Evolutionary conservation across 1,140 invertebrate genomes (phyloP), one percentile per base, ranked within the genome.

Genomic region (Trichonephila inaurata): DNA sequence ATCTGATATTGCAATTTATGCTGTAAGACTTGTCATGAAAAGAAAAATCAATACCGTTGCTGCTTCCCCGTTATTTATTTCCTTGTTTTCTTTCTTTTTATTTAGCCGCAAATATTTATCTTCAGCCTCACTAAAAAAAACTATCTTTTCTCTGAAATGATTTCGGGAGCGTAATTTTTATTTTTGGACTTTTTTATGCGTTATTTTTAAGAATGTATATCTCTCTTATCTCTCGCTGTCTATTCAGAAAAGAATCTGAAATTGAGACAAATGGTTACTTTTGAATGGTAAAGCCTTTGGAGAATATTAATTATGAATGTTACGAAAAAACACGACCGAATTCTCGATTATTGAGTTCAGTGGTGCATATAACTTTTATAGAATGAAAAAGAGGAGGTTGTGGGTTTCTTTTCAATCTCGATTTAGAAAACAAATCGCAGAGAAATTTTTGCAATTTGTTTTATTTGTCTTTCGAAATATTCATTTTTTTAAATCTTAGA

Each of bases 221-320:
- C 28, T 77, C 69, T 33, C 28, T 77, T 77, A 77, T 77, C 69
- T 77, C 28, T 77, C 28, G 69, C 33, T 24, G 69, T 33, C 14
- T 77, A 77, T 40, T 77, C 69, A 77, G 69, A 77, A 77, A 77
- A 33, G 69, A 77, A 77, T 77, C 69, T 33, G 69, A 33, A 77
- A 77, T 77, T 77, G 69, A 77, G 69, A 77, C 69, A 77, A 77
- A 77, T 77, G 69, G 69, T 77, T 77, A 77, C 16, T 77, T 77
- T 77, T 77, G 24, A 77, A 77, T 77, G 72, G 28, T 33, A 33
- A 77, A 40, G 28, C 72, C 72, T 77, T 77, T 77, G n/a, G 72
- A 77, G 72, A 40, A 77, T 77, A 77, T 77, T 77, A 77, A 77
- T 77, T 77, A 77, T 77, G 72, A 77, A 77, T 33, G 28, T 77